These are phyloP conservation scores for Philypnodon macrostomus DNA, from an alignment of 2,797 vertebrate species.

Conservation along the genomic window DNA sequence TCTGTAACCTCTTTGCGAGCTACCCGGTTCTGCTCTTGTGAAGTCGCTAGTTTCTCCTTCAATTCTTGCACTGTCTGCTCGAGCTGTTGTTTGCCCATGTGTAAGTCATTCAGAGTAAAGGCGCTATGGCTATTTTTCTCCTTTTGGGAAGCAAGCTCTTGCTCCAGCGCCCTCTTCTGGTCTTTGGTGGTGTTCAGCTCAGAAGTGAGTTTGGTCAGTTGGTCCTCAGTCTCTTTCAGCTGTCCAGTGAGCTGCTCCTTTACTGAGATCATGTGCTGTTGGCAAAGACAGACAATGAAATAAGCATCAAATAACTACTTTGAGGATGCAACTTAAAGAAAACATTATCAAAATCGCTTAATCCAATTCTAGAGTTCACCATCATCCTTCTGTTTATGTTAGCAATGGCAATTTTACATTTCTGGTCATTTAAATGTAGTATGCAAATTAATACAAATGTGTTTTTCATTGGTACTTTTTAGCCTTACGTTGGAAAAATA, in stretches of 20 bases:
- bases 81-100: conserved; percentile 83
- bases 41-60: conserved; percentile 77
- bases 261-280: conserved; percentile 88
- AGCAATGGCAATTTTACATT: too few relatives aligned
- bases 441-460: too few relatives aligned
- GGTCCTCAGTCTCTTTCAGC: conserved; percentile 74
- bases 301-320: too few relatives aligned
- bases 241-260: conserved; percentile 88
- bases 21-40: conserved; percentile 71
- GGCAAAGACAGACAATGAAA: too few relatives aligned
- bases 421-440: too few relatives aligned
- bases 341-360: too few relatives aligned
- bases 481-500: too few relatives aligned
- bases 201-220: conserved; percentile 67
- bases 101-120: conserved; percentile 83
- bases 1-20: conserved; percentile 73
- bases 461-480: too few relatives aligned
- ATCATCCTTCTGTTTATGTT: too few relatives aligned
- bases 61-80: conserved; percentile 79
- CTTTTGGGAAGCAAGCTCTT: conserved; percentile 78
- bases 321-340: too few relatives aligned
- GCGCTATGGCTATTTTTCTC: conserved; percentile 84
- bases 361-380: too few relatives aligned
- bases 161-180: conserved; percentile 73
- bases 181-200: conserved; percentile 76